phyloP scores from a whole-genome alignment of 37 sponge, comb jelly and placozoan species.

The Bolinopsis microptera region DNA sequence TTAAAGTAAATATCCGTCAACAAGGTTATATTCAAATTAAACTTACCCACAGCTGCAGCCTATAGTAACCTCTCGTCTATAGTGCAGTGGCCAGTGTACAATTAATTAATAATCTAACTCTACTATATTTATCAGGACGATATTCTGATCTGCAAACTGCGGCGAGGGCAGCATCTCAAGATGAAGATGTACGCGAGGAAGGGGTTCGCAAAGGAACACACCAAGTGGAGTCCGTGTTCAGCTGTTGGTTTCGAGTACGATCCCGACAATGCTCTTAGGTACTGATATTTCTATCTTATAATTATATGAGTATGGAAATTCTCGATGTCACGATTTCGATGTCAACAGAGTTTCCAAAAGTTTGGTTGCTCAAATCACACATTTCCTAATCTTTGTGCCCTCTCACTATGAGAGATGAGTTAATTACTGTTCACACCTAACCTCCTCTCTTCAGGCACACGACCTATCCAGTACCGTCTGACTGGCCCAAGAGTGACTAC shows the following conservation, averaged over 20 bases:
- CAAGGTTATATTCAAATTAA: too few relatives aligned
- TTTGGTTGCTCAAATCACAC: too few relatives aligned
- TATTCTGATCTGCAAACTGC: slow-evolving; percentile 90
- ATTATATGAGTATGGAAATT: not conserved
- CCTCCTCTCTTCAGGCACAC: slow-evolving; percentile 86
- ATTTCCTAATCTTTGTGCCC: too few relatives aligned
- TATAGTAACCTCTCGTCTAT: too few relatives aligned
- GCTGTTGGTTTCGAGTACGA: slow-evolving; percentile 98
- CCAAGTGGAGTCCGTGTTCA: slow-evolving; percentile 96
- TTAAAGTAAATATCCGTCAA: too few relatives aligned
- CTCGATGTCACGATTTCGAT: not conserved
- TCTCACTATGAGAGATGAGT: too few relatives aligned
- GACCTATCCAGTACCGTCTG: slow-evolving; percentile 93
- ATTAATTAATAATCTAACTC: too few relatives aligned
- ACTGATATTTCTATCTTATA: not conserved
- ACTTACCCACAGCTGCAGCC: too few relatives aligned
- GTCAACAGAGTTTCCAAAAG: not conserved
- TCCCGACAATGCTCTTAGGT: slow-evolving; percentile 90
- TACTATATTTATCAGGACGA: slow-evolving; percentile 74
- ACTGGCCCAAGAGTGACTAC: slow-evolving; percentile 99
- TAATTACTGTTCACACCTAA: too few relatives aligned
- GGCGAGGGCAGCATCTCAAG: slow-evolving; percentile 81
- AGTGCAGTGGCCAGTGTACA: too few relatives aligned
- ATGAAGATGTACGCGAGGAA: slow-evolving; percentile 64
- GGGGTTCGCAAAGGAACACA: slow-evolving; percentile 98